Conservation (phyloP, 2,888 invertebrate species). For the Ochropleura plecta region DNA sequence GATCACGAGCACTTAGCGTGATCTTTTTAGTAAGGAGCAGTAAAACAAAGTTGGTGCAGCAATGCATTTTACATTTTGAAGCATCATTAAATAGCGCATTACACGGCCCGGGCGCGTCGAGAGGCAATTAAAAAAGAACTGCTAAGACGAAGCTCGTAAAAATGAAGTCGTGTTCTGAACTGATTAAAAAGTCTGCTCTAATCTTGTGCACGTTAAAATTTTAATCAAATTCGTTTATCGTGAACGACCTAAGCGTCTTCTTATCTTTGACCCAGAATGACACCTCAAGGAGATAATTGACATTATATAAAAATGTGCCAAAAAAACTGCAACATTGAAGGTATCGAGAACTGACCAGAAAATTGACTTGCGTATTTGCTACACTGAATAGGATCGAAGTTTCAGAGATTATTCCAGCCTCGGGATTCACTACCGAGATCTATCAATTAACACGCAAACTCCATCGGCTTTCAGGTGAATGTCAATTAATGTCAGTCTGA, state of each 20-base stretch:
- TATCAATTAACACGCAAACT: slow-evolving; percentile 86
- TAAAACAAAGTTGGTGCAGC: slow-evolving; percentile 88
- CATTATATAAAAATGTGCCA: slow-evolving; percentile 38
- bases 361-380: slow-evolving; percentile 6
- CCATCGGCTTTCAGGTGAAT: slow-evolving; percentile 84
- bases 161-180: slow-evolving; percentile 87
- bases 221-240: slow-evolving; percentile 81
- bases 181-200: slow-evolving; percentile 87
- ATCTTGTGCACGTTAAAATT: slow-evolving; percentile 80
- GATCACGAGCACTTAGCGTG: slow-evolving; percentile 52
- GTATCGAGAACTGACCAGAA: slow-evolving; percentile 12
- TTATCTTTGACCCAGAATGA: slow-evolving; percentile 69
- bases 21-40: slow-evolving; percentile 77
- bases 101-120: slow-evolving; percentile 83
- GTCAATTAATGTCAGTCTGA: slow-evolving; percentile 83
- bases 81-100: slow-evolving; percentile 89
- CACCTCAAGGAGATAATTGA: slow-evolving; percentile 56
- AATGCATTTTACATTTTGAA: slow-evolving; percentile 90
- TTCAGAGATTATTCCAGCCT: slow-evolving; percentile 66
- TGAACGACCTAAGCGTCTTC: slow-evolving; percentile 69
- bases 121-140: slow-evolving; percentile 89
- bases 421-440: slow-evolving; percentile 78
- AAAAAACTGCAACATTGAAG: slow-evolving; percentile 21
- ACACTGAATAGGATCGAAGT: slow-evolving; percentile 54
- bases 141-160: slow-evolving; percentile 87